Evolutionary conservation across 2,888 invertebrate genomes (phyloP).

Genomic region (Frankliniella intonsa): DNA sequence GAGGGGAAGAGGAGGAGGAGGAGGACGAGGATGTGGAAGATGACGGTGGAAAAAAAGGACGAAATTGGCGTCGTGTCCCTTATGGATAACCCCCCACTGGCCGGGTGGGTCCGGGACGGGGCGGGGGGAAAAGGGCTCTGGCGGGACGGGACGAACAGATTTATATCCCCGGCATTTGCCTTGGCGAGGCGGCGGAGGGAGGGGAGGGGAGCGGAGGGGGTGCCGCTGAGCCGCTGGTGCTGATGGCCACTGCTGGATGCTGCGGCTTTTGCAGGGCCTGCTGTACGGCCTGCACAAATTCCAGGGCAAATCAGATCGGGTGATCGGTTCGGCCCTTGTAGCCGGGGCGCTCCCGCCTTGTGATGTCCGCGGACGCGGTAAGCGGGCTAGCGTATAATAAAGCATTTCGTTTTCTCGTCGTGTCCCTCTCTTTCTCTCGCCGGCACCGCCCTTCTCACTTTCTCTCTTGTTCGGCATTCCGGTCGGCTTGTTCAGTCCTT

Average conservation of each 20-base stretch:
- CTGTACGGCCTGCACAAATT: no score
- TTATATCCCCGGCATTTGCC: neutral
- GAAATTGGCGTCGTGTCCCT: constrained; percentile 10
- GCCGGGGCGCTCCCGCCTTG: no score
- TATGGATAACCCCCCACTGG: constrained; percentile 6
- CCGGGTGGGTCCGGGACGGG: neutral
- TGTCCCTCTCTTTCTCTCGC: neutral
- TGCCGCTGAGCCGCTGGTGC: neutral
- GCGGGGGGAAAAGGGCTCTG: neutral
- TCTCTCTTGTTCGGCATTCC: neutral
- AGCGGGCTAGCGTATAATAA: no score
- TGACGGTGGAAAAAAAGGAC: neutral
- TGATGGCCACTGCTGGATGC: neutral
- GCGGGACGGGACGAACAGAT: neutral
- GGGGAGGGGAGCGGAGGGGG: neutral
- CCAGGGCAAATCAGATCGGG: no score
- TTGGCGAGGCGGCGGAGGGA: neutral
- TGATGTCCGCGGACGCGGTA: no score
- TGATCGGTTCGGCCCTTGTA: no score
- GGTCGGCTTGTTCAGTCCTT: neutral
- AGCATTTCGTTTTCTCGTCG: neutral
- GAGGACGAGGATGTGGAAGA: neutral
- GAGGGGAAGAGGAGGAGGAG: neutral
- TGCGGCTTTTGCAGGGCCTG: neutral
- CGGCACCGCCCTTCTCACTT: neutral